phyloP scores from a whole-genome alignment of 2,113 vertebrate species.

The Aepyceros melampus region DNA sequence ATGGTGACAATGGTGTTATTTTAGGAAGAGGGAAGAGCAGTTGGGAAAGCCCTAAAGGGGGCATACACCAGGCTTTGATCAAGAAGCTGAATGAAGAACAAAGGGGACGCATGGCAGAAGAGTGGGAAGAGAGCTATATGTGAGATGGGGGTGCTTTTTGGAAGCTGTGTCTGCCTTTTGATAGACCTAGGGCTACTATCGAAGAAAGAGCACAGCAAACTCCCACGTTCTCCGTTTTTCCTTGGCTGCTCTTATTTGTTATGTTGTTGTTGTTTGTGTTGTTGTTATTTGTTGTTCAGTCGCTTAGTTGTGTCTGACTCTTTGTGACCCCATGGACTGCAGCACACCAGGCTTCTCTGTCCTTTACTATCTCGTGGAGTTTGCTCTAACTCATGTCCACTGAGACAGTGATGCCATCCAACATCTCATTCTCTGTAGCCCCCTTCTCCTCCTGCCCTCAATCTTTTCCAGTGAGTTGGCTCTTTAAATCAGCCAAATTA shows the following conservation, averaged over 20 bases:
- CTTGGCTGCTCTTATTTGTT: background rate
- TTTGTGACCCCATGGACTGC: background rate
- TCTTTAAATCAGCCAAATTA: background rate
- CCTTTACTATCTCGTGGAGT: background rate
- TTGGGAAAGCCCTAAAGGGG: background rate
- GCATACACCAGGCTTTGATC: background rate
- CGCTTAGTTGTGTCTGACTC: background rate
- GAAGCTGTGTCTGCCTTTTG: background rate
- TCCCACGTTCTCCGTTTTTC: background rate
- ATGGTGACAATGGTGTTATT: background rate
- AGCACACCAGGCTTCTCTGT: background rate
- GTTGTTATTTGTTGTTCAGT: background rate
- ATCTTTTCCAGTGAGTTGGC: background rate
- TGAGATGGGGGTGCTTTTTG: background rate
- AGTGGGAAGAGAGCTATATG: accelerated
- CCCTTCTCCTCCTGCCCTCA: background rate
- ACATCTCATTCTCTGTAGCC: background rate
- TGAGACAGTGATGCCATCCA: background rate
- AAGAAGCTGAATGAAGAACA: background rate
- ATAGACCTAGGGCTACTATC: background rate
- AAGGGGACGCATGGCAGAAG: accelerated
- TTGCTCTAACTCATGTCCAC: background rate
- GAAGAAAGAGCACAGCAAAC: background rate
- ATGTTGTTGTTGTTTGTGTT: background rate
- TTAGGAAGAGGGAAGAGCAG: background rate